Conservation (phyloP, 2,888 invertebrate genomes). For the Drosophila kuntzei region DNA sequence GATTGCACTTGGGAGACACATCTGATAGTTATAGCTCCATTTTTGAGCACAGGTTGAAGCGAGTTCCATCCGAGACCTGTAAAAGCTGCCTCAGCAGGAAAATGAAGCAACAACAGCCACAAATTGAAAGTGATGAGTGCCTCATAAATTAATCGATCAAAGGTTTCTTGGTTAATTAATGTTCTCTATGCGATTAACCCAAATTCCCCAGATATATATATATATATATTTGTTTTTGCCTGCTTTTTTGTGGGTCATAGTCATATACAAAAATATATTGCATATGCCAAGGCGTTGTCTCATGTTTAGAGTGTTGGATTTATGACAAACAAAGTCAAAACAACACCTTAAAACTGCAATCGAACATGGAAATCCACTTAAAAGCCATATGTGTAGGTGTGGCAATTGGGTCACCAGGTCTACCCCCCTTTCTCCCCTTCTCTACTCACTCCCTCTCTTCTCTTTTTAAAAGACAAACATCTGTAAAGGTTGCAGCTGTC, state of each 20-base stretch:
- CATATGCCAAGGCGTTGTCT: constrained; percentile 36
- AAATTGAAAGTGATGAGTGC: background rate
- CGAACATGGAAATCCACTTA: constrained; percentile 79
- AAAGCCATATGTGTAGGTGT: constrained; percentile 46
- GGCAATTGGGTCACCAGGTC: constrained; percentile 61
- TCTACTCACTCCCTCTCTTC: background rate
- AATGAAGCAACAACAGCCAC: background rate
- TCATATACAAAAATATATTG: constrained; percentile 38
- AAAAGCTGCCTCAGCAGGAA: constrained; percentile 19
- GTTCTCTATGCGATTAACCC: constrained; percentile 31
- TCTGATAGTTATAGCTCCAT: constrained; percentile 21
- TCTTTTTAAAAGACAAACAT: constrained; percentile 22
- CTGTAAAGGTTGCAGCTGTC: constrained; percentile 49
- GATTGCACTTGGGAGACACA: constrained; percentile 22
- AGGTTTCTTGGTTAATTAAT: constrained; percentile 17
- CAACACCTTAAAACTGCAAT: constrained; percentile 70
- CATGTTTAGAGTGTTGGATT: constrained; percentile 61
- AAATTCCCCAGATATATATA: no score
- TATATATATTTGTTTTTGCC: background rate
- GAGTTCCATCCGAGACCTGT: background rate
- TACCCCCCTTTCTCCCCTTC: background rate
- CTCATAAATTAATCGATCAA: constrained; percentile 23
- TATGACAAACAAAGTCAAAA: constrained; percentile 45
- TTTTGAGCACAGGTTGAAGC: background rate
- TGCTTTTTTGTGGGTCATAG: constrained; percentile 42